Evolutionary conservation across 2,113 vertebrate genomes (phyloP).

Genomic region (Ctenodactylus gundi): DNA sequence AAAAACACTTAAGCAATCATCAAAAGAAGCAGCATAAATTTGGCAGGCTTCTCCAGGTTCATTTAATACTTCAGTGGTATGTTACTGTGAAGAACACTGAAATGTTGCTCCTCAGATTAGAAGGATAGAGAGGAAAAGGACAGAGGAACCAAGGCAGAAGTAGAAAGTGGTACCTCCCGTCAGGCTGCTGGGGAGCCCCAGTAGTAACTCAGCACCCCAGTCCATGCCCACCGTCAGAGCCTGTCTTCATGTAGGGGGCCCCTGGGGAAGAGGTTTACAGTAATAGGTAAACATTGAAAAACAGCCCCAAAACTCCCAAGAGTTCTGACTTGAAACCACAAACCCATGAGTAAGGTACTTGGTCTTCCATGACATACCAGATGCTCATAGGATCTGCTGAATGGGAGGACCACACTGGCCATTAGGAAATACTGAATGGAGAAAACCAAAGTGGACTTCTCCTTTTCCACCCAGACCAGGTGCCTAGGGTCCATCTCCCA

Average conservation of each 20-base stretch:
- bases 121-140: neutral
- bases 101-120: neutral
- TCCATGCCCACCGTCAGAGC: neutral
- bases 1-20: neutral
- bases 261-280: neutral
- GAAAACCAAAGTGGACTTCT: neutral
- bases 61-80: neutral
- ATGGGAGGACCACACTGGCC: accelerated
- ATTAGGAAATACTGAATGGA: slow-evolving; percentile 49
- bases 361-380: slow-evolving; percentile 16
- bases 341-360: neutral
- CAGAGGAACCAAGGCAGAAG: neutral
- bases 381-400: neutral
- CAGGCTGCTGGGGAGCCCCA: neutral
- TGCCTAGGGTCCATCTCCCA: accelerated
- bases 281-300: neutral
- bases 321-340: slow-evolving; percentile 61
- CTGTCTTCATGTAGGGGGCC: neutral
- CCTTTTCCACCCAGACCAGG: neutral
- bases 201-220: neutral
- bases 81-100: neutral
- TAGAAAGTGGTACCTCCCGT: neutral
- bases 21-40: neutral
- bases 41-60: neutral
- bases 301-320: slow-evolving; percentile 32